Conservation (phyloP, 2,888 invertebrate genomes). For the Amphimallon solstitiale region DNA sequence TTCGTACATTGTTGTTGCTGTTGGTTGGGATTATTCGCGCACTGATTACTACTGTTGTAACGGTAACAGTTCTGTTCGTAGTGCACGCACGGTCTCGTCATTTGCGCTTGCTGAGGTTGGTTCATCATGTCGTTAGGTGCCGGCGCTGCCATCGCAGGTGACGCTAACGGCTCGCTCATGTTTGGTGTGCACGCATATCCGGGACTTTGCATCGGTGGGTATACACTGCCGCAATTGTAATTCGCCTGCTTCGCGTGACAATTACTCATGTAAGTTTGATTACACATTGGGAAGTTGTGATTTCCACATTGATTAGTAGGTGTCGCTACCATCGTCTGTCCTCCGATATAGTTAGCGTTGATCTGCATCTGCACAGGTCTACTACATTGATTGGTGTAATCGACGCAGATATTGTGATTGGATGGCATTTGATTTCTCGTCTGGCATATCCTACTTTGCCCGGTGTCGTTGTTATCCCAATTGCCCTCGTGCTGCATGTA, state of each 20-base stretch:
- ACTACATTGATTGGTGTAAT: conserved; percentile 49
- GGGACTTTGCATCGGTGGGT: conserved; percentile 46
- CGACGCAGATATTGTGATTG: conserved; percentile 49
- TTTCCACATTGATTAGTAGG: conserved; percentile 46
- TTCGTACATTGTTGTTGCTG: conserved; percentile 50
- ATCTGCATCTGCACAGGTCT: conserved; percentile 47
- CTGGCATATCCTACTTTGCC: conserved; percentile 48
- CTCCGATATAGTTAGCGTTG: conserved; percentile 48
- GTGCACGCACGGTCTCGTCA: conserved; percentile 58
- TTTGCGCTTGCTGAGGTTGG: conserved; percentile 57
- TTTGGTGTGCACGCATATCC: conserved; percentile 49
- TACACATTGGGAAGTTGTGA: conserved; percentile 54
- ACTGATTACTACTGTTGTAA: conserved; percentile 46
- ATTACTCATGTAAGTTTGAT: conserved; percentile 47
- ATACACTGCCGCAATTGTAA: conserved; percentile 50
- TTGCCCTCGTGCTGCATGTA: conserved; percentile 52
- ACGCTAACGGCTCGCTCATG: conserved; percentile 54
- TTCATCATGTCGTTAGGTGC: conserved; percentile 56
- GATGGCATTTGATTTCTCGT: conserved; percentile 43
- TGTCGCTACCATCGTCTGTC: conserved; percentile 37
- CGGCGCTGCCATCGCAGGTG: conserved; percentile 59
- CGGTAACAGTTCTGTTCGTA: conserved; percentile 49
- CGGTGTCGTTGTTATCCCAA: conserved; percentile 51
- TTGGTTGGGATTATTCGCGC: conserved; percentile 43
- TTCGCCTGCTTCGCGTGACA: conserved; percentile 47